Evolutionary conservation across 1,140 invertebrate species (phyloP), one percentile per base, ranked within the genome.

Genomic region (Eumaeus atala): DNA sequence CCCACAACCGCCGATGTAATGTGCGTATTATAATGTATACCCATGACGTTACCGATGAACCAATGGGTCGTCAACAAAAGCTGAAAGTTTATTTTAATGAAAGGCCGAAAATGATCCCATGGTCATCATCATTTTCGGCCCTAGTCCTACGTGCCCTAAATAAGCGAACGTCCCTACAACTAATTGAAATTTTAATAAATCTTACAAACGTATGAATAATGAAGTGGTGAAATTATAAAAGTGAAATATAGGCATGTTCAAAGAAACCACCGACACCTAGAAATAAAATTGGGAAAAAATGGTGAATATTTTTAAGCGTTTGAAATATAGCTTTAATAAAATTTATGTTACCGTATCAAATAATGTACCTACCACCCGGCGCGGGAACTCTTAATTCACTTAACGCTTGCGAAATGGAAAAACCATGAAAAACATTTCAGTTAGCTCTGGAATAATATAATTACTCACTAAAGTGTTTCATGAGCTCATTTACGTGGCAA

Each of bases 271-370:
- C 21, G 21, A 44, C 40, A 44, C 16, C 40, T 44, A 44, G 40
- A 14, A 28, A 28, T 28, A 44, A 44, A 44, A 44, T 28, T 28
- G 21, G 40, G 14, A 14, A 44, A 44, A 44, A 12, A 16, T 14
- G 40, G 12, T 44, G 12, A 44, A 44, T 44, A 44, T 44, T 16
- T 44, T 44, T 40, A 40, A 40, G 40, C 40, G 14, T 44, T 44
- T 16, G 40, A 17, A 44, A 44, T 44, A 17, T 44, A 17, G 16
- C 16, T 44, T 44, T 44, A 40, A 44, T 44, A 44, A 44, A 44
- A 44, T 44, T 44, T 44, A 44, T 44, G 40, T 17, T 16, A 10
- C 40, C 40, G 40, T 44, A 44, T 44, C 40, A 44, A 44, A 44
- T 44, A 44, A 44, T 44, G 16, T 44, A 44, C 40, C 16, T 44